Conservation (phyloP, 1,140 invertebrate species). For the Grapholita molesta region DNA sequence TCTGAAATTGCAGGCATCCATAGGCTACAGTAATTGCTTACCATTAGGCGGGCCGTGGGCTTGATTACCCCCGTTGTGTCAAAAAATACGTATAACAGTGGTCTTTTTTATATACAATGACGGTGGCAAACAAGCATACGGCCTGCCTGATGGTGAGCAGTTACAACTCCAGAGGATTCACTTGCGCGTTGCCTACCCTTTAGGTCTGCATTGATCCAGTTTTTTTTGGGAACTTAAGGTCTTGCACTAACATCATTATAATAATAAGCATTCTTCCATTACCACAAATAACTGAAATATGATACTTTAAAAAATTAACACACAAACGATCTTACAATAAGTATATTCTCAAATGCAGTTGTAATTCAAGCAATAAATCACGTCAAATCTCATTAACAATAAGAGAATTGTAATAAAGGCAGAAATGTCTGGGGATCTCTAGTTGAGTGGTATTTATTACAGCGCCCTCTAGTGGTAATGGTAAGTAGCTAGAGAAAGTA, state of each 20-base stretch:
- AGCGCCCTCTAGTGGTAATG: slow-evolving; percentile 27
- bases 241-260: background rate
- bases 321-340: background rate
- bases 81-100: no score
- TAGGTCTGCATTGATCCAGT: no score
- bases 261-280: background rate
- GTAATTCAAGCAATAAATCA: background rate
- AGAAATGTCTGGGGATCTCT: slow-evolving; percentile 35
- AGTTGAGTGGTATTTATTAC: slow-evolving; percentile 48
- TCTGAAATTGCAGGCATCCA: no score
- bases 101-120: no score
- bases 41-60: no score
- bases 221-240: no score
- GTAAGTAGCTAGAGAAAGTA: background rate
- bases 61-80: no score
- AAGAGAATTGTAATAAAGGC: slow-evolving; percentile 31
- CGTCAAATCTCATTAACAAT: slow-evolving; percentile 10
- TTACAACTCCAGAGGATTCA: no score
- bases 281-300: background rate
- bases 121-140: no score
- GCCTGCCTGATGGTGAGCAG: no score
- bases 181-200: no score
- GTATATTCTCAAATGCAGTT: background rate
- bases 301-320: background rate
- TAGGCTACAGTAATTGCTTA: no score